Percentiles rank a stretch among this genome's conserved stretches.
phyloP scores from a whole-genome alignment of 35 echinoderm and acorn worm species.

The Ophioderma brevispina region DNA sequence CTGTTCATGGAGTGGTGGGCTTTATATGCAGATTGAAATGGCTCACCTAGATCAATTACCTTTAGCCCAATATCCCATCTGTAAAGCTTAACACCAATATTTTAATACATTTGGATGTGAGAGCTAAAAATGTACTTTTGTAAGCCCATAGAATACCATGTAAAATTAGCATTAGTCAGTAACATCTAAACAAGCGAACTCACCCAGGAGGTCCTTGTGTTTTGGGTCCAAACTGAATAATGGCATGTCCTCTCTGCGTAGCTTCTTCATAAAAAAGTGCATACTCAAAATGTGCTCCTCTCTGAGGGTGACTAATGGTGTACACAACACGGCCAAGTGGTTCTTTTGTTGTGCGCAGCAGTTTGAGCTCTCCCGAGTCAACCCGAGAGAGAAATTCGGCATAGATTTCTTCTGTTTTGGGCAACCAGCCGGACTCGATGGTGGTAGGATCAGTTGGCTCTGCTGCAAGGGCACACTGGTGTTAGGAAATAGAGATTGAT shows the following conservation, averaged over 20 bases:
- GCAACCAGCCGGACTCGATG: background rate
- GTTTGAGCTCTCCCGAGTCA: background rate
- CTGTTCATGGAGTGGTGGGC: no score
- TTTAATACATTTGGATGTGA: no score
- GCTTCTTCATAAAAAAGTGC: background rate
- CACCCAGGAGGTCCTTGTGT: background rate
- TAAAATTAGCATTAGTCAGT: no score
- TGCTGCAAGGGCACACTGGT: background rate
- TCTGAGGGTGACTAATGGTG: background rate
- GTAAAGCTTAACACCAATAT: no score
- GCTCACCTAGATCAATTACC: no score
- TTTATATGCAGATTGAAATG: no score
- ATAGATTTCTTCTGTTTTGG: background rate
- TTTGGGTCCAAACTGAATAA: background rate
- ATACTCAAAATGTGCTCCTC: constrained; percentile 2
- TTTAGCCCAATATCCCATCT: no score
- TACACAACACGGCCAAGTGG: background rate
- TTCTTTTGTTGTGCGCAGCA: background rate
- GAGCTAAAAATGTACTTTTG: no score
- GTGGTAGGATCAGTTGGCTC: background rate
- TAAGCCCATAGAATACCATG: no score
- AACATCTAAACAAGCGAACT: background rate
- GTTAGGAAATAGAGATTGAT: no score
- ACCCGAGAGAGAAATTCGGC: background rate
- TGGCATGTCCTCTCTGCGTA: background rate